Evolutionary conservation across 2,888 invertebrate species (phyloP).

Genomic region (Drosophila sordidula): DNA sequence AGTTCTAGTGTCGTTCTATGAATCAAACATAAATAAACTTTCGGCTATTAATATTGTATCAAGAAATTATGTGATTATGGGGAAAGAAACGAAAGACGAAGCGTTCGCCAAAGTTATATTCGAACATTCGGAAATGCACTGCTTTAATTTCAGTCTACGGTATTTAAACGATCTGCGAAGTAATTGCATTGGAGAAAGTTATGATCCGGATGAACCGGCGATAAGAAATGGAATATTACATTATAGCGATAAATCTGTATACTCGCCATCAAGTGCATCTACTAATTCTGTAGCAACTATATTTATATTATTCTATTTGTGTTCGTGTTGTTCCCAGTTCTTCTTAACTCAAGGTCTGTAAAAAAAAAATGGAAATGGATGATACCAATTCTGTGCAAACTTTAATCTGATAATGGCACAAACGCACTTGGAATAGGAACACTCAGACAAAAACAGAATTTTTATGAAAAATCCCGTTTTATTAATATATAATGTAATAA

Average conservation of each 20-base stretch:
- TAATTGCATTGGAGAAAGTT: background rate
- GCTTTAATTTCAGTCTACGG: constrained; percentile 5
- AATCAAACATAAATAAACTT: background rate
- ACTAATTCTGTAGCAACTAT: background rate
- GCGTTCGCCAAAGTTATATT: background rate
- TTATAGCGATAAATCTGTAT: background rate
- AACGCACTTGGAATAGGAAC: too few relatives aligned
- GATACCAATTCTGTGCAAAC: too few relatives aligned
- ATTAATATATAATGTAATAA: too few relatives aligned
- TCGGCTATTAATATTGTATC: constrained; percentile 2
- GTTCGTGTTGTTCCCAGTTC: too few relatives aligned
- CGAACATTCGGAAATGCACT: constrained; percentile 30
- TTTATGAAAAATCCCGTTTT: too few relatives aligned
- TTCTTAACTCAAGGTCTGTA: too few relatives aligned
- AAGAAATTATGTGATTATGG: background rate
- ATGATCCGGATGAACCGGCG: background rate
- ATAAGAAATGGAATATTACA: constrained; percentile 16
- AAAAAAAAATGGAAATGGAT: too few relatives aligned
- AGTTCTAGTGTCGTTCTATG: constrained; percentile 15
- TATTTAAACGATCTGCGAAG: constrained; percentile 20
- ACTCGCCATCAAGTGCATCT: too few relatives aligned
- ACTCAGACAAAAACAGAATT: too few relatives aligned
- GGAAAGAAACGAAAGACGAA: accelerated
- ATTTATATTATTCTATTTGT: too few relatives aligned
- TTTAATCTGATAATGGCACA: too few relatives aligned